Percentiles rank a stretch among this genome's conserved stretches.
Evolutionary conservation across 2,888 invertebrate genomes (phyloP).

Genomic region (Tachina grossa): DNA sequence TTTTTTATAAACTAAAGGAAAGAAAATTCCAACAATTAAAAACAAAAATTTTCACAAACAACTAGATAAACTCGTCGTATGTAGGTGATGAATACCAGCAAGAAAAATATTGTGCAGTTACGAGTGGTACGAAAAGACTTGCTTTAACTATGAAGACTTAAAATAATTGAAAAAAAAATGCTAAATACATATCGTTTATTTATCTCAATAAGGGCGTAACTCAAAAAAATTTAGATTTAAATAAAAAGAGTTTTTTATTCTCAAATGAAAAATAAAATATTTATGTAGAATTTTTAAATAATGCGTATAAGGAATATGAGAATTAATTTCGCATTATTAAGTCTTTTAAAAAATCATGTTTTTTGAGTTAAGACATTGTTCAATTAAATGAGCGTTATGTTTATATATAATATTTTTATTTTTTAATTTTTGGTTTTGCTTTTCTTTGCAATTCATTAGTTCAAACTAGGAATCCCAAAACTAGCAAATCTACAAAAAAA

Average conservation of each 20-base stretch:
- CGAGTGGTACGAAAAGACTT: background rate
- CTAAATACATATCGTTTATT: background rate
- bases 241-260: no score
- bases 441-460: conserved; percentile 61
- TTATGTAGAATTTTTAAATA: no score
- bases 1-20: conserved; percentile 9
- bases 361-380: no score
- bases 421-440: background rate
- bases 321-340: no score
- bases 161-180: no score
- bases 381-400: background rate
- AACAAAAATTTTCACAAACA: conserved; percentile 2
- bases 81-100: conserved; percentile 32
- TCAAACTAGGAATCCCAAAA: conserved; percentile 59
- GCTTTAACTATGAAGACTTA: background rate
- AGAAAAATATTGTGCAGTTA: background rate
- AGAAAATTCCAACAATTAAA: conserved; percentile 33
- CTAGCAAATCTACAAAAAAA: conserved; percentile 19
- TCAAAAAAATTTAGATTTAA: no score
- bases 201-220: background rate
- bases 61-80: background rate
- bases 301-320: no score
- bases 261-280: no score
- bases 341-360: no score
- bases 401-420: background rate